Evolutionary conservation across 2,888 invertebrate genomes (phyloP), one percentile per base, ranked within the genome.

Genomic region (Agriotes lineatus): DNA sequence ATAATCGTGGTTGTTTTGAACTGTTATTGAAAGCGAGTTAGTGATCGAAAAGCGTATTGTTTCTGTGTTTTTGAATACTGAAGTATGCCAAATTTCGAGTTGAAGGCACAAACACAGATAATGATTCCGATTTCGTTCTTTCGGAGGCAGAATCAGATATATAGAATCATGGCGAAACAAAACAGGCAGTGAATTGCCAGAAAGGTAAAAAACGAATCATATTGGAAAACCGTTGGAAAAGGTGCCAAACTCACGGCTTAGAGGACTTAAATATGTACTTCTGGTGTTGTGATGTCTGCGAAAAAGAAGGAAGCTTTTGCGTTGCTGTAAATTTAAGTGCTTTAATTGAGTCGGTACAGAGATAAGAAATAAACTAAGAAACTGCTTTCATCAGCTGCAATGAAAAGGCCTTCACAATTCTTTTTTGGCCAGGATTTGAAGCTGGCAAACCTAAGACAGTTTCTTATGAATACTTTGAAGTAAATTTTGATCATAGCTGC

Each of bases 261-360:
- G 14, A 25, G 16, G 25, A 52, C 52, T 14, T 52, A 30, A 52
- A 52, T 52, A n/a, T n/a, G n/a, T n/a, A 52, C 52, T 52, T 25
- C 52, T 52, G 52, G 12, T 50, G 12, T 30, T 52, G 33, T 52
- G 14, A 33, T 30, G 14, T 33, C 30, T 52, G 52, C 30, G 16
- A 52, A 52, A 16, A 30, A 52, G 52, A 37, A 37, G 5, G 4
- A 37, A 37, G 2, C 2, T 10, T n/a, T 19, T 19, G 10, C n/a
- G 37, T 37, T 37, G 7, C 37, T 37, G 37, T 37, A 37, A 37
- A 37, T n/a, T 37, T 37, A 37, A 37, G 37, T 37, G 37, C n/a
- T 37, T 37, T 37, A n/a, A 37, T 2, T 9, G n/a, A 37, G 37
- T 37, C n/a, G 37, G 2, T n/a, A 7, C n/a, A 37, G 37, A 37